These are phyloP conservation scores for Catharus bicknelli DNA, from an alignment of 2,113 vertebrate genomes.

Conservation along the genomic window DNA sequence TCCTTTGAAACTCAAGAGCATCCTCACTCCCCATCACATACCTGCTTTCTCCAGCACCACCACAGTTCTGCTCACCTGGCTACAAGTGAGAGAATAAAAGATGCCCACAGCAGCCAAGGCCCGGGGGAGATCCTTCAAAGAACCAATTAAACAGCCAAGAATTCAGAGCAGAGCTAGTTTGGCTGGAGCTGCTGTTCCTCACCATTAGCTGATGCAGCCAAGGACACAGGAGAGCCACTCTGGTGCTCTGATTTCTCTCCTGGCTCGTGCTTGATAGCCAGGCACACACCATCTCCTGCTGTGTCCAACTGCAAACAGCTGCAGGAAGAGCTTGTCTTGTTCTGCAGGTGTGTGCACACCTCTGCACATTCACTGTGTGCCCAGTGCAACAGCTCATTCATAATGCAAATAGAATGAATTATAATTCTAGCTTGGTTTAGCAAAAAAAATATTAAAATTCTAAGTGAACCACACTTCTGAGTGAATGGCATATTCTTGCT, in stretches of 20 bases:
- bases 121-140: not conserved
- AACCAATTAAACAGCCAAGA: not conserved
- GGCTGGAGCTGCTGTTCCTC: not conserved
- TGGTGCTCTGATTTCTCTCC: not conserved
- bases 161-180: not conserved
- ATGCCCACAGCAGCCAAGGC: not conserved
- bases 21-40: not conserved
- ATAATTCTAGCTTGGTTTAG: not conserved
- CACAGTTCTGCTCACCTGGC: not conserved
- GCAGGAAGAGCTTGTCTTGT: not conserved
- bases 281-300: not conserved
- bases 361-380: accelerated
- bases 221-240: not conserved
- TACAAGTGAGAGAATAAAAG: not conserved
- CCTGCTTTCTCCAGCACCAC: not conserved
- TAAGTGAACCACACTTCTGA: not conserved
- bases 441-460: not conserved
- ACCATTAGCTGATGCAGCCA: not conserved
- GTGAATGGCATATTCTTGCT: not conserved
- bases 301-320: not conserved
- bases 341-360: not conserved
- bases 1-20: not conserved
- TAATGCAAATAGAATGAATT: not conserved
- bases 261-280: not conserved
- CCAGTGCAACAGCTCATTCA: not conserved